Base-by-base conservation (phyloP, 2,888 invertebrate species). In the Hedychridium roseum region DNA sequence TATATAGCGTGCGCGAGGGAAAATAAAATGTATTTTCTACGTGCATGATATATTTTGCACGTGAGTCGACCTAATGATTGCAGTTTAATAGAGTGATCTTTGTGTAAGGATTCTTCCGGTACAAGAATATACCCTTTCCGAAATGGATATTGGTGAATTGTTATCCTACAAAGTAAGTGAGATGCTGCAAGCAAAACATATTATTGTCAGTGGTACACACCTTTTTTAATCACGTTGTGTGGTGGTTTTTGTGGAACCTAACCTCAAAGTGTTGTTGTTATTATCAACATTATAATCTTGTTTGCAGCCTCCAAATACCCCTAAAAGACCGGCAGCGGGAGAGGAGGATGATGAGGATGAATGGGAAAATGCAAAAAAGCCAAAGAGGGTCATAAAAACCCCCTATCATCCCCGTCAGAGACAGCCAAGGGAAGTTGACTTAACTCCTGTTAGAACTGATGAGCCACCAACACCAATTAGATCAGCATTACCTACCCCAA, bases 291-390 rank as follows among this genome's bases (percentile, higher is more conserved):
- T 34, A 5, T 26, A 20, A 14, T 26, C 9, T 12, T 26, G n/a
- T 30, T n/a, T 40, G 21, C 63, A 93, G 92, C 92, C 92, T 2
- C 88, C 90, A 38, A 91, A 90, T 71, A 91, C 91, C 5, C 88
- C 92, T 5, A 92, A 92, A 79, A 83, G 92, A 52, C 86, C 86
- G 15, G 80, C 71, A 12, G 76, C 74, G 17, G 89, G 89, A 51
- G 88, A 87, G 56, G 88, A 88, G 58, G 85, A 85, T 23, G 85
- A 86, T 9, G 87, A 88, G 16, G 86, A 87, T 54, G 85, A 86
- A 49, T 82, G 82, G 60, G 85, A 86, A 54, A 86, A 83, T 62
- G 80, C 84, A 0, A 82, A 83, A 54, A 88, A 82, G 80, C 57
- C 79, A 58, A 79, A 81, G 78, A 80, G 74, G 74, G 60, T 82